phyloP scores from a whole-genome alignment of 64 coral and sea anemone species.

The Montipora cactus region DNA sequence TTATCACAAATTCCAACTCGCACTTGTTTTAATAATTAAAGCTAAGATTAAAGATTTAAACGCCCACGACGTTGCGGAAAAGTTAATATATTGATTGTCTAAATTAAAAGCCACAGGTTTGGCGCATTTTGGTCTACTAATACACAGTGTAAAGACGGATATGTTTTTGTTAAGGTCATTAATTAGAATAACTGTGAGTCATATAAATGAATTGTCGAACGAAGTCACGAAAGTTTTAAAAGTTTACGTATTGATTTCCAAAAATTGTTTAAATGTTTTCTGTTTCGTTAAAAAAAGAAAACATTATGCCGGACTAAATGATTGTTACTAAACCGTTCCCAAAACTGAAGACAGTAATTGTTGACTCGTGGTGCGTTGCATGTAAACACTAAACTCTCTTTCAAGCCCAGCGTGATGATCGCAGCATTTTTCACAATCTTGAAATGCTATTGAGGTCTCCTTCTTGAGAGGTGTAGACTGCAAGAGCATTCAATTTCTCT shows the following conservation, averaged over 20 bases:
- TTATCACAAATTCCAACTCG: no score
- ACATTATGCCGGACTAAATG: background rate
- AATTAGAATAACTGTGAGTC: background rate
- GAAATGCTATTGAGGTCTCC: background rate
- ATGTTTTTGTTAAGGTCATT: background rate
- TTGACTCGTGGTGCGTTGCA: background rate
- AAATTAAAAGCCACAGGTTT: background rate
- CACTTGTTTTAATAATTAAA: background rate
- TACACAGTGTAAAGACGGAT: background rate
- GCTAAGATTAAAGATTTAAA: background rate
- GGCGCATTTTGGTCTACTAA: background rate
- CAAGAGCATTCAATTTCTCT: background rate
- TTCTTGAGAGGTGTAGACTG: background rate
- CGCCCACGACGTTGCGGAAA: background rate
- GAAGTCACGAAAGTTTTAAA: conserved; percentile 31
- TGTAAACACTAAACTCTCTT: conserved; percentile 1
- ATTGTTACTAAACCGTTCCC: background rate
- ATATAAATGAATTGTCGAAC: conserved; percentile 19
- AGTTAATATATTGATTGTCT: conserved; percentile 28
- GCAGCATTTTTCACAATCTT: background rate
- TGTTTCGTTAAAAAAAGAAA: conserved; percentile 7
- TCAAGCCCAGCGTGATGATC: background rate
- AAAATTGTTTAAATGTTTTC: background rate
- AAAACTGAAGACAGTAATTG: no score
- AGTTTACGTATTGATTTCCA: conserved; percentile 7